Percentiles rank a stretch among this genome's conserved stretches.
Conservation (phyloP, 2,797 vertebrate species). For the Acanthurus tractus region DNA sequence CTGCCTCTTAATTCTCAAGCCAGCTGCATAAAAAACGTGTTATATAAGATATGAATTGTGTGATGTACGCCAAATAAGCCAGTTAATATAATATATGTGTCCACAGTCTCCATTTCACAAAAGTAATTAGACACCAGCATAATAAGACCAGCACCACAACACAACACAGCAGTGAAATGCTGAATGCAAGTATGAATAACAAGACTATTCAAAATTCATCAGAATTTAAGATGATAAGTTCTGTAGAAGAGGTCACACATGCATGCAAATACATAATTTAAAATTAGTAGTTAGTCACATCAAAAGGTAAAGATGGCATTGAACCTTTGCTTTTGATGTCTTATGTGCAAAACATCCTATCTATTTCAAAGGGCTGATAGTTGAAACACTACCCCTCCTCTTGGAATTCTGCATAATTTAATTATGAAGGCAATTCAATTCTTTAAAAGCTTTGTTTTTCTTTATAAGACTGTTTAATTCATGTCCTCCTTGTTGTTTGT, state of each 20-base stretch:
- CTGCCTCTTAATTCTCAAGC: not conserved
- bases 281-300: conserved; percentile 22
- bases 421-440: conserved; percentile 12
- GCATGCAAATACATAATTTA: conserved; percentile 7
- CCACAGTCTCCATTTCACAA: conserved; percentile 9
- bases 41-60: not conserved
- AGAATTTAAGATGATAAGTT: conserved; percentile 4
- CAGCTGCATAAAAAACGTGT: not conserved
- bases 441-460: conserved; percentile 8
- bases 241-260: not conserved
- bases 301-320: conserved; percentile 7
- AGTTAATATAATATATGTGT: conserved; percentile 7
- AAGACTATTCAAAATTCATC: conserved; percentile 20
- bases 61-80: not conserved
- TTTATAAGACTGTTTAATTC: conserved; percentile 4
- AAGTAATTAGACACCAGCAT: conserved; percentile 11
- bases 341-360: conserved; percentile 11
- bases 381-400: not conserved
- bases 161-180: conserved; percentile 7
- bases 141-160: conserved; percentile 8
- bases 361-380: not conserved
- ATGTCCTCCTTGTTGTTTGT: conserved; percentile 10
- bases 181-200: conserved; percentile 11
- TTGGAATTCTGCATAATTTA: conserved; percentile 27
- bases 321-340: conserved; percentile 19